These are phyloP conservation scores for Disparrhopalites patrizii DNA, from an alignment of 2,888 invertebrate species.

Conservation along the genomic window DNA sequence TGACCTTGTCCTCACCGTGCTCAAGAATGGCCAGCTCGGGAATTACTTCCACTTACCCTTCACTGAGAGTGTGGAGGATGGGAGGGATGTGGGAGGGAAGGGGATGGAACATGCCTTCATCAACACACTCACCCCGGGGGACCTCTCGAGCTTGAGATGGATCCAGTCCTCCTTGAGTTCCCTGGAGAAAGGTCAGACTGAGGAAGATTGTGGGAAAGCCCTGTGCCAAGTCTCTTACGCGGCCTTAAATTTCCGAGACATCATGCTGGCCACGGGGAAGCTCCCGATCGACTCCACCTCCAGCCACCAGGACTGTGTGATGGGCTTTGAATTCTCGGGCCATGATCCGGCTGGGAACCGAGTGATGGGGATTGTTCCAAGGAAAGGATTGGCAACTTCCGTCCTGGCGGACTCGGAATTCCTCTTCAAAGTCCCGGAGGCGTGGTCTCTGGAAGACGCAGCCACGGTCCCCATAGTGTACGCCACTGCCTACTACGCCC, in stretches of 20 bases:
- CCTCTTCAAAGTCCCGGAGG: conserved; percentile 60
- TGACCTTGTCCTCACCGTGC: conserved; percentile 27
- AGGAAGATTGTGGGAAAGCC: neutral
- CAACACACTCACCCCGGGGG: conserved; percentile 74
- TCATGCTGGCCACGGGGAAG: conserved; percentile 91
- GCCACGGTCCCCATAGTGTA: conserved; percentile 65
- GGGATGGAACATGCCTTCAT: conserved; percentile 65
- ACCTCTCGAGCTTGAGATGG: conserved; percentile 81
- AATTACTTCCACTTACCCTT: conserved; percentile 55
- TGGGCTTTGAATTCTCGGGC: conserved; percentile 61
- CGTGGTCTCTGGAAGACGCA: conserved; percentile 63
- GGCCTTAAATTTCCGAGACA: conserved; percentile 89
- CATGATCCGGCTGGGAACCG: conserved; percentile 51
- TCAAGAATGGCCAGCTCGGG: conserved; percentile 54
- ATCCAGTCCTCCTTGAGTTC: conserved; percentile 62
- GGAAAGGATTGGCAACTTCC: conserved; percentile 59
- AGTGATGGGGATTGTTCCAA: conserved; percentile 64
- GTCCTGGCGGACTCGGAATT: conserved; percentile 55
- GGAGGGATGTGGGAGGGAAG: conserved; percentile 51
- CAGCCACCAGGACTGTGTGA: conserved; percentile 56
- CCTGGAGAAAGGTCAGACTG: neutral
- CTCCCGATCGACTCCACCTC: conserved; percentile 72
- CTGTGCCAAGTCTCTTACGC: conserved; percentile 65
- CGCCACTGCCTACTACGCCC: conserved; percentile 61
- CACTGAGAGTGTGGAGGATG: neutral